Conservation (phyloP, 2,888 invertebrate species). For the Elegia similella region DNA sequence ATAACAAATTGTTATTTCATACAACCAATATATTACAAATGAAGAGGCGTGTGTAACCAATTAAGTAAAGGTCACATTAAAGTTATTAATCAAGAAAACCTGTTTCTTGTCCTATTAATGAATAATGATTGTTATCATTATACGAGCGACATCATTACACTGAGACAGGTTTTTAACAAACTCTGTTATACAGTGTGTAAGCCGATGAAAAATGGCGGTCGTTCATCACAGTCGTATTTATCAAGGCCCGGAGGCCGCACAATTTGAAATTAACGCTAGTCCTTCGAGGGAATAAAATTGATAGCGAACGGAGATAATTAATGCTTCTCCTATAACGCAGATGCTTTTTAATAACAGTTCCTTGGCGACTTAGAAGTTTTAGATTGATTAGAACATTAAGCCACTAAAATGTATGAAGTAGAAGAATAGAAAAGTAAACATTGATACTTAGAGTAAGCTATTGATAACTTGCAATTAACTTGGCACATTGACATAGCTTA, state of each 20-base stretch:
- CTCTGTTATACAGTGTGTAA: not conserved
- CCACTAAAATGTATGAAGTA: no score
- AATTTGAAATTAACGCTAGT: slow-evolving; percentile 12
- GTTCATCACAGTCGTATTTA: slow-evolving; percentile 10
- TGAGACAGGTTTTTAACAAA: not conserved
- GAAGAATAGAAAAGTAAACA: no score
- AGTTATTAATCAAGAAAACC: slow-evolving; percentile 4
- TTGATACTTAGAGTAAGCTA: no score
- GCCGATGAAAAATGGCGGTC: slow-evolving; percentile 3
- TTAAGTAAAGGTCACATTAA: not conserved
- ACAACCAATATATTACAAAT: not conserved
- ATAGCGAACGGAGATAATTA: not conserved
- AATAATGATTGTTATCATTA: slow-evolving; percentile 4
- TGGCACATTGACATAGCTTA: no score
- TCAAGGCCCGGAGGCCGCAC: slow-evolving; percentile 4
- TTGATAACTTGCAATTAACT: no score
- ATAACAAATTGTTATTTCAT: no score
- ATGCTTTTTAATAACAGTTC: not conserved
- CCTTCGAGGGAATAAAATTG: slow-evolving; percentile 10
- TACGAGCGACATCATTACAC: slow-evolving; percentile 4
- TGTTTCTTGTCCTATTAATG: not conserved
- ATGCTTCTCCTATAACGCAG: not conserved
- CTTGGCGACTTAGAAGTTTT: not conserved
- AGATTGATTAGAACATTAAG: not conserved
- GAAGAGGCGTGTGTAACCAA: not conserved